These are phyloP conservation scores for Latrodectus hesperus DNA, from an alignment of 2,888 invertebrate genomes.

Conservation along the genomic window DNA sequence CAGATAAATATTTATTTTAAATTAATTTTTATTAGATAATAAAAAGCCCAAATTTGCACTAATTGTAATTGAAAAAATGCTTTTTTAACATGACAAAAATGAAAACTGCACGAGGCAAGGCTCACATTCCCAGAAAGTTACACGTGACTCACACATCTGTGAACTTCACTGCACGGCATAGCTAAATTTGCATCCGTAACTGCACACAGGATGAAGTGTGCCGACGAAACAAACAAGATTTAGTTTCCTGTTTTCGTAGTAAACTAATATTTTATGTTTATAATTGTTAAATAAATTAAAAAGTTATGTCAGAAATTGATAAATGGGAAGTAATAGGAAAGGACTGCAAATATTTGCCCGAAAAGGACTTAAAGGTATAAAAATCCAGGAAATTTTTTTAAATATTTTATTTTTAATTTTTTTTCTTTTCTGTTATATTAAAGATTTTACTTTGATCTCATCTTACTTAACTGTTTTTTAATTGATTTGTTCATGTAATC, in stretches of 20 bases:
- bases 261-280: slow-evolving; percentile 3
- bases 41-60: too few relatives aligned
- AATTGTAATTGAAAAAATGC: not conserved
- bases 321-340: slow-evolving; percentile 96
- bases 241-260: slow-evolving; percentile 5
- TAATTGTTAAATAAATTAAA: slow-evolving; percentile 3
- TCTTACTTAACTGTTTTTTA: not conserved
- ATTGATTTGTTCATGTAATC: not conserved
- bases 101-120: slow-evolving; percentile 2
- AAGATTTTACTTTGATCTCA: not conserved
- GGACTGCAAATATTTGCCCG: slow-evolving; percentile 98
- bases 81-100: not conserved
- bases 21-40: too few relatives aligned
- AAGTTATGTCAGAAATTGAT: slow-evolving; percentile 82
- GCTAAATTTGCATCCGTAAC: slow-evolving; percentile 5
- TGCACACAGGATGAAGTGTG: slow-evolving; percentile 5
- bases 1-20: too few relatives aligned
- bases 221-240: slow-evolving; percentile 5
- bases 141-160: slow-evolving; percentile 5
- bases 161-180: slow-evolving; percentile 5
- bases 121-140: slow-evolving; percentile 5
- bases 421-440: not conserved
- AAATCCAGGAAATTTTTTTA: slow-evolving; percentile 31
- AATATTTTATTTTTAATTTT: slow-evolving; percentile 31
- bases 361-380: slow-evolving; percentile 91